Conservation (phyloP, 2,888 invertebrate genomes). For the Xestobium rufovillosum region DNA sequence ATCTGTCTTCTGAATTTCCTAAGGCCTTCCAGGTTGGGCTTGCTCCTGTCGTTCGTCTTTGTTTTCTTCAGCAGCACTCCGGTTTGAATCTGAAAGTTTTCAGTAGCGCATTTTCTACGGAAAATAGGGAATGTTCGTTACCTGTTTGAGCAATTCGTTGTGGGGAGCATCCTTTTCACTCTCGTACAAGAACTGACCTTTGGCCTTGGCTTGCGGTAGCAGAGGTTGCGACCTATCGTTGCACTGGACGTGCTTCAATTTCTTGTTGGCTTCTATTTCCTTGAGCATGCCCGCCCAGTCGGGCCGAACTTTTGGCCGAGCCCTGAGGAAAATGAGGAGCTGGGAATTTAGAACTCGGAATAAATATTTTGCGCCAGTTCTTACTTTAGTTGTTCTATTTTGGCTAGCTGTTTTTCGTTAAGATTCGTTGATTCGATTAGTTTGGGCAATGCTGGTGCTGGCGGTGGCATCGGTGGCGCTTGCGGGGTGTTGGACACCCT, state of each 20-base stretch:
- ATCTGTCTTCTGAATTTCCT: conserved; percentile 82
- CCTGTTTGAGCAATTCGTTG: conserved; percentile 66
- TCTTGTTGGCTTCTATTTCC: conserved; percentile 76
- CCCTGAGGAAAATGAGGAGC: conserved; percentile 33
- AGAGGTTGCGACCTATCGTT: conserved; percentile 66
- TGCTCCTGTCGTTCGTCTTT: conserved; percentile 79
- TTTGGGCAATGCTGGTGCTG: conserved; percentile 57
- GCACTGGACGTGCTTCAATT: conserved; percentile 73
- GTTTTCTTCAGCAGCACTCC: conserved; percentile 70
- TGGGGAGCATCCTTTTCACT: conserved; percentile 72
- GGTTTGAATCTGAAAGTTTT: conserved; percentile 57
- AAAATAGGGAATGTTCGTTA: conserved; percentile 20
- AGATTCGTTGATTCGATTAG: conserved; percentile 47
- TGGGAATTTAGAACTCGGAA: conserved; percentile 6
- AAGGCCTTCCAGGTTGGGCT: conserved; percentile 73
- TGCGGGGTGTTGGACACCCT: conserved; percentile 30
- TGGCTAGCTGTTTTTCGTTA: conserved; percentile 54
- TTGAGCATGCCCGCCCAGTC: conserved; percentile 90
- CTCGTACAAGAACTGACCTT: conserved; percentile 75
- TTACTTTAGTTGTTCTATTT: conserved; percentile 62
- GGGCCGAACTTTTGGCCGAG: conserved; percentile 71
- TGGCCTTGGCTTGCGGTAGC: conserved; percentile 57
- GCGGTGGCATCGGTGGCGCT: conserved; percentile 37
- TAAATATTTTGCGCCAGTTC: conserved; percentile 6
- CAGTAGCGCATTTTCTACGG: too few species aligned